Evolutionary conservation across 2,113 vertebrate species (phyloP).

Genomic region (Otolemur garnettii): DNA sequence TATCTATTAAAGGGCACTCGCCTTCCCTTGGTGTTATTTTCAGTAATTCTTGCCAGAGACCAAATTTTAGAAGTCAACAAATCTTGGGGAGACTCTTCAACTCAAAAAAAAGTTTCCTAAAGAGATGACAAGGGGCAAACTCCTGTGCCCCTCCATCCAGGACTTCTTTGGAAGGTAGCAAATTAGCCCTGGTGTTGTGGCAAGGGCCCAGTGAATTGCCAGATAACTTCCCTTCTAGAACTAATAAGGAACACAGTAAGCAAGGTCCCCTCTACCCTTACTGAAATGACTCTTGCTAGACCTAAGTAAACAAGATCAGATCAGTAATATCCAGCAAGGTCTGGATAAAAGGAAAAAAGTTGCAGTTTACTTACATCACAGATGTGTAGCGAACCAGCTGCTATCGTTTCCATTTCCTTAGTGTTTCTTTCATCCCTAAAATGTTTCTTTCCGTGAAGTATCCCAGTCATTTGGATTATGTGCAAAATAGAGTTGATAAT

Average conservation of each 20-base stretch:
- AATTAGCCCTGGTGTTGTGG: neutral
- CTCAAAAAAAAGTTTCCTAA: neutral
- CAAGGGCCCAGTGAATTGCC: neutral
- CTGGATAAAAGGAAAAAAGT: neutral
- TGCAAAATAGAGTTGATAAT: neutral
- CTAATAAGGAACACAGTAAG: neutral
- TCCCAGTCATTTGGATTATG: neutral
- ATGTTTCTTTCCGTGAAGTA: slow-evolving; percentile 1
- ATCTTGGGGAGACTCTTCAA: neutral
- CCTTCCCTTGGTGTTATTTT: neutral
- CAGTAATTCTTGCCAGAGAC: slow-evolving; percentile 4
- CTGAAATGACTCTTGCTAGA: neutral
- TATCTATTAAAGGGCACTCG: neutral
- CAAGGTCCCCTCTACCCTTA: neutral
- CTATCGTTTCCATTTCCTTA: neutral
- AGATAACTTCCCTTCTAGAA: neutral
- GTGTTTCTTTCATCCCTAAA: neutral
- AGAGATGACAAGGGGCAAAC: neutral
- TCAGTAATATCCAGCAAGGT: neutral
- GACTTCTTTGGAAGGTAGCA: neutral
- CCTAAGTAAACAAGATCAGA: neutral
- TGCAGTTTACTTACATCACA: neutral
- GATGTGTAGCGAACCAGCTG: neutral
- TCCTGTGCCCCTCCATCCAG: neutral
- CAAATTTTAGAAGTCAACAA: slow-evolving; percentile 49